Base-by-base conservation (phyloP, 2,888 invertebrate species). In the Eupithecia tripunctaria region DNA sequence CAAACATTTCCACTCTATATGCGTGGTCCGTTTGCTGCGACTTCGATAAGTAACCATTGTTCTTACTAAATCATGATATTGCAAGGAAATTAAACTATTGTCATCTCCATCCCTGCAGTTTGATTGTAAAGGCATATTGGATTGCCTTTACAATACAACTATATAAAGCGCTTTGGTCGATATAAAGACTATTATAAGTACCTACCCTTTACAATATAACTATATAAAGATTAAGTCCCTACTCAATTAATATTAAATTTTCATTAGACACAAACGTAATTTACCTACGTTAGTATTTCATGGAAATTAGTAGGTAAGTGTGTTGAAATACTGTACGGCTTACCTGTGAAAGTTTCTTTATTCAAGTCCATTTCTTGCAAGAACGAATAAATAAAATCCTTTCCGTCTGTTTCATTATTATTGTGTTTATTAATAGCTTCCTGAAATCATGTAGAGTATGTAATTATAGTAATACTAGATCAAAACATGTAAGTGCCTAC, bases 351-450 rank as follows among this genome's bases (percentile, higher is more conserved):
- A 8, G 90, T 88, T n/a, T 80, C 75, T n/a, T 86, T 86, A 70
- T 89, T 88, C 6, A 88, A 80, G 10, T 92, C 81, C 85, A 96
- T 96, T 84, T 96, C 95, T 67, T 95, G 86, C 41, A 97, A 85
- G 88, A 95, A 97, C 3, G 95, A 95, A 81, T 96, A 96, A 68
- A 97, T 96, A 43, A 96, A 94, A 85, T 96, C 91, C 63, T 86
- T 85, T 56, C 84, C 88, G n/a, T 80, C 75, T 10, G 89, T 81
- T 60, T 89, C 79, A 43, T 91, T 91, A 65, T 87, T 88, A 81
- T 93, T 92, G 80, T 96, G 95, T 78, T 95, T 95, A 0, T 85
- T 82, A 47, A 96, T 95, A 0, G 95, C 91, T 86, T 95, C 95
- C 95, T 95, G 81, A 56, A 56, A 56, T 25, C 21, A 56, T 56